phyloP scores from a whole-genome alignment of 2,888 invertebrate genomes.

The Heteromurus nitidus region DNA sequence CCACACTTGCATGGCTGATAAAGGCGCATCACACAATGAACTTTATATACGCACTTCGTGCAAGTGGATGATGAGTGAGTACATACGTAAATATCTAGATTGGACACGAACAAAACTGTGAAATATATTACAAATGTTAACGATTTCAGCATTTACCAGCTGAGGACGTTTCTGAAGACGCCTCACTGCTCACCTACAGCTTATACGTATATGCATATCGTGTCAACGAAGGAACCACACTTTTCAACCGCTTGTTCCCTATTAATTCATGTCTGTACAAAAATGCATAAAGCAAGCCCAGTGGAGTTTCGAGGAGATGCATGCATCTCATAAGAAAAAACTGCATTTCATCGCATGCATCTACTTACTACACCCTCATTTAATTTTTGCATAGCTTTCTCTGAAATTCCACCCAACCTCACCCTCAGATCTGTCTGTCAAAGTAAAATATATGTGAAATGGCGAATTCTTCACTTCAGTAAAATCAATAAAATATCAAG shows the following conservation, averaged over 20 bases:
- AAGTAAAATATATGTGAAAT: conserved; percentile 16
- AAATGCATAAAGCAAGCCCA: too few species aligned
- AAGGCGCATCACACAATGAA: neutral
- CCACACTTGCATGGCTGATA: neutral
- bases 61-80: conserved; percentile 7
- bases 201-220: too few species aligned
- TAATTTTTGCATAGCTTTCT: neutral
- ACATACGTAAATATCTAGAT: neutral
- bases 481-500: neutral
- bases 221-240: too few species aligned
- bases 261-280: too few species aligned
- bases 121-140: too few species aligned
- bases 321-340: neutral
- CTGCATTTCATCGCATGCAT: neutral
- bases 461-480: neutral
- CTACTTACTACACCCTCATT: neutral
- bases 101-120: too few species aligned
- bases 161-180: neutral
- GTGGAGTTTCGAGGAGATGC: neutral
- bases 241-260: too few species aligned
- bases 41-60: neutral
- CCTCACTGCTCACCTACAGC: neutral
- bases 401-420: conserved; percentile 2
- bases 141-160: too few species aligned
- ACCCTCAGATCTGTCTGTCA: conserved; percentile 6